Evolutionary conservation across 1,140 invertebrate species (phyloP).

Genomic region (Rhynchophorus ferrugineus): DNA sequence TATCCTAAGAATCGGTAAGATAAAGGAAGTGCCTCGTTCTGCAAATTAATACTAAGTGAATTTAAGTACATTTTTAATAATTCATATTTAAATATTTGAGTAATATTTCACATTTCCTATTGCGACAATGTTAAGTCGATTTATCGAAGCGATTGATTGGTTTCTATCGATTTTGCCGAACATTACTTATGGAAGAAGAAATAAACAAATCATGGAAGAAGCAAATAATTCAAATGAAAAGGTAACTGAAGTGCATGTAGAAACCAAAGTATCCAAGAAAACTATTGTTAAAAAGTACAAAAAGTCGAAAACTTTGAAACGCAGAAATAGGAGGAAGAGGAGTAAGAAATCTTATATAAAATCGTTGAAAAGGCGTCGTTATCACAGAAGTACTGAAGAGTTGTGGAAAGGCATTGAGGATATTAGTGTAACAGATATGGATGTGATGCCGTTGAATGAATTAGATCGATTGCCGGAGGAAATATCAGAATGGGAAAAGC

Average conservation of each 20-base stretch:
- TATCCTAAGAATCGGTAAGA: no score
- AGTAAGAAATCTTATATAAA: conserved; percentile 27
- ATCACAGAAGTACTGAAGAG: conserved; percentile 18
- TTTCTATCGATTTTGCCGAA: no score
- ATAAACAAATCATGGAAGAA: no score
- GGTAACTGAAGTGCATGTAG: not conserved
- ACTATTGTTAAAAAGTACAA: conserved; percentile 6
- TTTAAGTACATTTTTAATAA: no score
- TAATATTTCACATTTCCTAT: no score
- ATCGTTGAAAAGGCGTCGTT: conserved; percentile 20
- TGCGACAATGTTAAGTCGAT: no score
- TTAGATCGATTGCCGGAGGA: conserved; percentile 17
- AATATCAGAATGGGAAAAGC: conserved; percentile 43
- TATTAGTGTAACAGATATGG: conserved; percentile 28
- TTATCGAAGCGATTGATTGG: no score
- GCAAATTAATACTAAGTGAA: no score
- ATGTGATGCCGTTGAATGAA: conserved; percentile 15
- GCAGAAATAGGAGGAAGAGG: conserved; percentile 27
- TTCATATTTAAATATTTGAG: no score
- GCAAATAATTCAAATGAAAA: conserved; percentile 2
- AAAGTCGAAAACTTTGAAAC: conserved; percentile 10
- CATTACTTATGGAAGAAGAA: no score
- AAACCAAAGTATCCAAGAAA: conserved; percentile 4
- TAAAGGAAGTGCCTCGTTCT: no score
- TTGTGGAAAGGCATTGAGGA: conserved; percentile 25